Evolutionary conservation across 2,888 invertebrate genomes (phyloP).

Genomic region (Erpobdella octoculata): DNA sequence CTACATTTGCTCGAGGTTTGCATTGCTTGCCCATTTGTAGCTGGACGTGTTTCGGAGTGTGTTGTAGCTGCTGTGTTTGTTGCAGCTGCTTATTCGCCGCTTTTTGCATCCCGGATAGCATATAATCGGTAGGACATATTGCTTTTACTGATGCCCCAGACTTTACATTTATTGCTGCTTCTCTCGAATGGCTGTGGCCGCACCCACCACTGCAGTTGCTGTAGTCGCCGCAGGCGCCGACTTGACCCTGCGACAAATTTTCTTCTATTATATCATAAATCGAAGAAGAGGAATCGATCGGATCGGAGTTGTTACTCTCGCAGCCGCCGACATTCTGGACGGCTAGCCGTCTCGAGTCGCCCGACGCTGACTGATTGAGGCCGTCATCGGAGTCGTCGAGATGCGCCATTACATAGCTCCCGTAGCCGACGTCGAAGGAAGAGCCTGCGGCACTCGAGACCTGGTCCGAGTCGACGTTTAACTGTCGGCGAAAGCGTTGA

Average conservation of each 20-base stretch:
- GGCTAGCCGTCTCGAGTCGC: background rate
- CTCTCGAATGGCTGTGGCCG: background rate
- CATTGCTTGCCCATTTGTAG: slow-evolving; percentile 9
- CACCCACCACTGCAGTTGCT: background rate
- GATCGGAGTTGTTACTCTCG: slow-evolving; percentile 11
- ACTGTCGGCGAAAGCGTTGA: background rate
- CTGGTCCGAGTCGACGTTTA: slow-evolving; percentile 12
- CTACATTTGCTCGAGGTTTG: background rate
- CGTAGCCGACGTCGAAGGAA: slow-evolving; percentile 24
- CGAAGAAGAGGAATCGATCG: slow-evolving; percentile 18
- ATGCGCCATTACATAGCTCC: slow-evolving; percentile 16
- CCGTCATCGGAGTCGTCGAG: background rate
- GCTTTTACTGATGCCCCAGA: background rate
- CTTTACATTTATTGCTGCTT: background rate
- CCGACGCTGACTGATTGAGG: background rate
- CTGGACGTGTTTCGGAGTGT: background rate
- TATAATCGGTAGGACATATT: slow-evolving; percentile 36
- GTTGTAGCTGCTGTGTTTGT: slow-evolving; percentile 6
- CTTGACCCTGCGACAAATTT: background rate
- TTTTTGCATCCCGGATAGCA: slow-evolving; percentile 31
- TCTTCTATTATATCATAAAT: slow-evolving; percentile 26
- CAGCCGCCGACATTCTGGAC: background rate
- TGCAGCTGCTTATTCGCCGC: background rate
- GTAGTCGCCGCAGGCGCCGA: slow-evolving; percentile 5
- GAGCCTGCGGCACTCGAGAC: slow-evolving; percentile 13